phyloP scores from a whole-genome alignment of 1,140 invertebrate species.

The Drosophila gunungcola region DNA sequence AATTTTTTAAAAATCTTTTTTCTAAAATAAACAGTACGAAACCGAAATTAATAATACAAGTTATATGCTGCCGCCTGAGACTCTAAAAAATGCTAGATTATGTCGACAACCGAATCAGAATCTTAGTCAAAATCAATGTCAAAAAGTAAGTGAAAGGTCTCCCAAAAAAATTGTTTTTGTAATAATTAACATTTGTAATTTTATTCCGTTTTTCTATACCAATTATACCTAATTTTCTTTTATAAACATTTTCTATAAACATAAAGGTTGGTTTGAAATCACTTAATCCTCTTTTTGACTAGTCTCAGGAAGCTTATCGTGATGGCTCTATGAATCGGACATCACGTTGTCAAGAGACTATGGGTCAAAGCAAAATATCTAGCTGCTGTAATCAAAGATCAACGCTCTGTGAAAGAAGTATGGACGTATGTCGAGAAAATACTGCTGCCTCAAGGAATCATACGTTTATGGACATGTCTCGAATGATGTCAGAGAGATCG shows the following conservation, averaged over 20 bases:
- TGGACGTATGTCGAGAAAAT: neutral
- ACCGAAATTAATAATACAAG: slow-evolving; percentile 8
- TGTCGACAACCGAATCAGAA: neutral
- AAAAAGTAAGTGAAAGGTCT: slow-evolving; percentile 5
- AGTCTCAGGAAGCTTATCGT: neutral
- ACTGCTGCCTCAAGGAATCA: neutral
- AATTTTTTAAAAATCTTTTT: neutral
- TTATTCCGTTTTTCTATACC: too few relatives aligned
- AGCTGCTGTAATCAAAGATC: neutral
- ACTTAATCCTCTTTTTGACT: neutral
- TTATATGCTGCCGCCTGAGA: slow-evolving; percentile 18
- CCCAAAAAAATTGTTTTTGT: too few relatives aligned
- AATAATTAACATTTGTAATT: too few relatives aligned
- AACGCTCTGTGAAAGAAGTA: neutral
- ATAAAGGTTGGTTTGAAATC: too few relatives aligned
- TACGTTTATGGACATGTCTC: neutral
- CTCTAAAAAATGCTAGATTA: neutral
- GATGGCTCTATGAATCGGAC: neutral
- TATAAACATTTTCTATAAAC: too few relatives aligned
- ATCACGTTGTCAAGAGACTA: neutral
- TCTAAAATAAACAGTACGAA: slow-evolving; percentile 7
- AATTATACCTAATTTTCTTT: too few relatives aligned
- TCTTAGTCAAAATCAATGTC: neutral
- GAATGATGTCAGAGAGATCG: neutral
- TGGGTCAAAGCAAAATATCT: neutral